phyloP scores from a whole-genome alignment of 1,140 invertebrate species.

The Monochamus saltuarius region DNA sequence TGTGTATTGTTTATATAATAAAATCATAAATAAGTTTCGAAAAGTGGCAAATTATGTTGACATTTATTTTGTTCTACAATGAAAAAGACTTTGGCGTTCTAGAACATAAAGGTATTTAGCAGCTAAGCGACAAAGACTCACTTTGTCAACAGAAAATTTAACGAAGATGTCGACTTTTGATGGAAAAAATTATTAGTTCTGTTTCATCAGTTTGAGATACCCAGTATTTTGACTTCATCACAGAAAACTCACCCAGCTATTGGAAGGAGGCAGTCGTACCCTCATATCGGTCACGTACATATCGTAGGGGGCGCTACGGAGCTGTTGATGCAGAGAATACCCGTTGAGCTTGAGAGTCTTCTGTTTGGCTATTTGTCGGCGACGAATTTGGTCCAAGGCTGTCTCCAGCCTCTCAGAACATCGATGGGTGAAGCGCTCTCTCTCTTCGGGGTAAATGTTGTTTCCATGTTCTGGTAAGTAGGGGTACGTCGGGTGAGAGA shows the following conservation, averaged over 20 bases:
- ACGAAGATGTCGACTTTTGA: no score
- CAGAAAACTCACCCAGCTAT: slow-evolving; percentile 59
- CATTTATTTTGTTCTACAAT: no score
- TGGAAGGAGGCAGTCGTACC: slow-evolving; percentile 62
- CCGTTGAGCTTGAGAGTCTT: slow-evolving; percentile 62
- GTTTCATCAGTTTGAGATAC: no score
- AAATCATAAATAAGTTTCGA: no score
- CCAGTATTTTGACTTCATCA: no score
- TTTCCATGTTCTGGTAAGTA: slow-evolving; percentile 34
- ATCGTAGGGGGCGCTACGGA: slow-evolving; percentile 61
- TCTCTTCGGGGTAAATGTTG: slow-evolving; percentile 31
- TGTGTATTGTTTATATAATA: no score
- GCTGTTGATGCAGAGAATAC: slow-evolving; percentile 62
- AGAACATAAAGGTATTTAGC: no score
- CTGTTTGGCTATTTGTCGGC: slow-evolving; percentile 57
- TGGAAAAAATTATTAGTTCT: no score
- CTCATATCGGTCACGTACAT: slow-evolving; percentile 68
- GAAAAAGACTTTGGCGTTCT: no score
- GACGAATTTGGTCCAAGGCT: slow-evolving; percentile 58
- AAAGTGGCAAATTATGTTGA: no score
- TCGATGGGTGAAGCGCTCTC: slow-evolving; percentile 29
- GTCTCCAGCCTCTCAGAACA: slow-evolving; percentile 59
- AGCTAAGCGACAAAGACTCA: no score
- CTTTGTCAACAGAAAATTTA: no score
- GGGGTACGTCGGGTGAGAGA: slow-evolving; percentile 41